A percentile compares a stretch with the other conserved stretches of the same genome.
phyloP scores from a whole-genome alignment of 2,113 vertebrate genomes.

The Saguinus imperator region DNA sequence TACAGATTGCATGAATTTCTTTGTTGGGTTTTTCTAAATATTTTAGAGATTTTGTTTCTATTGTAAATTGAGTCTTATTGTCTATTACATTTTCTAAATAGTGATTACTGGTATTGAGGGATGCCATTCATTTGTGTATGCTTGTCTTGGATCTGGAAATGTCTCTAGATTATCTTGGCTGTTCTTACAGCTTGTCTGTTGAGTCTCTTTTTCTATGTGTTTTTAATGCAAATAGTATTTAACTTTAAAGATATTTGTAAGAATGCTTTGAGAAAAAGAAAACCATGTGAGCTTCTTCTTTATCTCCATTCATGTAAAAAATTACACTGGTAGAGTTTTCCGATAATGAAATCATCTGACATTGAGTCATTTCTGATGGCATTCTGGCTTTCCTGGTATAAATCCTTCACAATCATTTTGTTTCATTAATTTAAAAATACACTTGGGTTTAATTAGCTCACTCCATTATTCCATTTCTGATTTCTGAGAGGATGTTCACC shows the following conservation, averaged over 20 bases:
- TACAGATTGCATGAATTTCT: neutral
- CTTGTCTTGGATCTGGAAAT: neutral
- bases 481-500: slow-evolving; percentile 42
- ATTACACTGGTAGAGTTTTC: neutral
- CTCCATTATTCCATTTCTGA: neutral
- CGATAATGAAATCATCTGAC: neutral
- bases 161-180: neutral
- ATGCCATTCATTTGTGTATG: neutral
- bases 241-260: neutral
- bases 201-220: neutral
- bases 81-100: neutral
- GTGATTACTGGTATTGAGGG: neutral
- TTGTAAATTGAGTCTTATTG: neutral
- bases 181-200: neutral
- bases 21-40: neutral
- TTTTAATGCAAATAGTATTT: neutral
- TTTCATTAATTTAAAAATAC: slow-evolving; percentile 50
- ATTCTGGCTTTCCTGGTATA: neutral
- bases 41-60: neutral
- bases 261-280: neutral
- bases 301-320: neutral
- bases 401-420: neutral
- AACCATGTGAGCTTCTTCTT: neutral
- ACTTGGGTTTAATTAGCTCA: slow-evolving; percentile 11
- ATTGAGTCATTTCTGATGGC: neutral